Conservation (phyloP, 2,113 vertebrate species). For the Puntigrus tetrazona region DNA sequence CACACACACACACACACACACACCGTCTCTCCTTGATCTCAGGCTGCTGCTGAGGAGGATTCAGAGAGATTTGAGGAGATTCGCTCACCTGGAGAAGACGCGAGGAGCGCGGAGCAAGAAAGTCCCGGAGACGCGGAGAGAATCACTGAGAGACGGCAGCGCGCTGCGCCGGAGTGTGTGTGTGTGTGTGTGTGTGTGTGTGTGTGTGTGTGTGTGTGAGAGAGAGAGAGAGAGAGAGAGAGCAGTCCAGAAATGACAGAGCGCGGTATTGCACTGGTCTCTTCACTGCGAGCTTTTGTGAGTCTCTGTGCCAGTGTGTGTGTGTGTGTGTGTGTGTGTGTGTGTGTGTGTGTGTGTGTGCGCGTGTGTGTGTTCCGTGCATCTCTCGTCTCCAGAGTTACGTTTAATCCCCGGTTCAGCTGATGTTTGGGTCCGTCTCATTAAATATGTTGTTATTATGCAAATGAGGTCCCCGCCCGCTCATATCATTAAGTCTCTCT, state of each 20-base stretch:
- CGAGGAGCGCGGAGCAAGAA: neutral
- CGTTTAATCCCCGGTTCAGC: neutral
- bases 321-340: neutral
- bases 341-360: neutral
- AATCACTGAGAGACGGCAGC: neutral
- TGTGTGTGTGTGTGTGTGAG: neutral
- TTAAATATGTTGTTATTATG: constrained; percentile 50
- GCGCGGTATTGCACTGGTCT: neutral
- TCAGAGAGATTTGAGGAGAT: neutral
- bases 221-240: constrained; percentile 15
- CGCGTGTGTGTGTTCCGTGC: neutral
- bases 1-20: neutral
- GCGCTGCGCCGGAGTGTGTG: neutral
- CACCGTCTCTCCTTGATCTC: neutral
- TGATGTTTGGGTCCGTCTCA: neutral
- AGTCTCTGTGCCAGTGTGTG: neutral
- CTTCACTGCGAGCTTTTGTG: neutral
- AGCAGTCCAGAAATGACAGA: neutral
- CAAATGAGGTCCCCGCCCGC: constrained; percentile 43
- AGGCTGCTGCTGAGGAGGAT: neutral
- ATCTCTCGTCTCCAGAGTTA: neutral
- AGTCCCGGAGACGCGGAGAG: constrained; percentile 14
- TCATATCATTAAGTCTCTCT: constrained; percentile 31
- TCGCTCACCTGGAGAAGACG: constrained; percentile 24
- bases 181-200: constrained; percentile 13